These are phyloP conservation scores for Pteromalus puparum DNA, from an alignment of 1,140 invertebrate genomes.

Conservation along the genomic window DNA sequence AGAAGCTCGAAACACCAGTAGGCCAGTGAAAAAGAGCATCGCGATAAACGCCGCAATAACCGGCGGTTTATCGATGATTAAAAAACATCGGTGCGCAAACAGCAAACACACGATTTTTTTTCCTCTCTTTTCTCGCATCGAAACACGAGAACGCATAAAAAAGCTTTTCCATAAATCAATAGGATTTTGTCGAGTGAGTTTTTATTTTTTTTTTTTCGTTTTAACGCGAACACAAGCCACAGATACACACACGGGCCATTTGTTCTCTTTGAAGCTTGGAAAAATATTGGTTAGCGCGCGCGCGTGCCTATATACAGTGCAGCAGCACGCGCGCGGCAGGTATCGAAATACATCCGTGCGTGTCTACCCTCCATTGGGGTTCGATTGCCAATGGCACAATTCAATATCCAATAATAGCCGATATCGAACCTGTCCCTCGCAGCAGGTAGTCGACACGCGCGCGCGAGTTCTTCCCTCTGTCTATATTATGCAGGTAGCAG, in stretches of 20 bases:
- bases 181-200: background rate
- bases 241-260: slow-evolving; percentile 31
- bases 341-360: slow-evolving; percentile 32
- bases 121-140: background rate
- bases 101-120: background rate
- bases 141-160: slow-evolving; percentile 4
- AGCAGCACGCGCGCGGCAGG: background rate
- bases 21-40: background rate
- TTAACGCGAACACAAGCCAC: too few species aligned
- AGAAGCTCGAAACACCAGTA: background rate
- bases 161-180: slow-evolving; percentile 28
- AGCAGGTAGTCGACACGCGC: slow-evolving; percentile 63
- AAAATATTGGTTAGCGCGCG: background rate
- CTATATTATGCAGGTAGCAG: slow-evolving; percentile 53
- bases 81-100: background rate
- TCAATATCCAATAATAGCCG: slow-evolving; percentile 62
- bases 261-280: slow-evolving; percentile 27
- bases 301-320: too few species aligned
- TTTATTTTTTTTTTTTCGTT: background rate
- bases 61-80: slow-evolving; percentile 4
- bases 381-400: slow-evolving; percentile 54
- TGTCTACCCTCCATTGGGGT: slow-evolving; percentile 29
- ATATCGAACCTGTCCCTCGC: slow-evolving; percentile 58
- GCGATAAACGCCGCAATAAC: background rate
- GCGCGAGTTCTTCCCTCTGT: slow-evolving; percentile 46